Evolutionary conservation across 2,888 invertebrate species (phyloP).

Genomic region (Gandaritis pyraliata): DNA sequence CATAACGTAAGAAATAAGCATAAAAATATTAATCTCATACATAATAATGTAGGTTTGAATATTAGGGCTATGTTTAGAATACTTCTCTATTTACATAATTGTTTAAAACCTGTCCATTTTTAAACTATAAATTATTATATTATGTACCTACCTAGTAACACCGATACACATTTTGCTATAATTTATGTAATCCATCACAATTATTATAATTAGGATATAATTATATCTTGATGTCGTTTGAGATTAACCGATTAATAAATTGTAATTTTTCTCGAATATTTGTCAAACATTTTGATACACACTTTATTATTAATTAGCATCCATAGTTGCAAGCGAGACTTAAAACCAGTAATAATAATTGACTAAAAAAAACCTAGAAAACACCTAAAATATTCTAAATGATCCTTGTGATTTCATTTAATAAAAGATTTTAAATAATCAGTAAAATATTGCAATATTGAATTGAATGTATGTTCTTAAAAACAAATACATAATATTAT

Average conservation of each 20-base stretch:
- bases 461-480: constrained; percentile 9
- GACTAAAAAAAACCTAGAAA: constrained; percentile 28
- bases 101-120: constrained; percentile 62
- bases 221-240: constrained; percentile 40
- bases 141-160: constrained; percentile 21
- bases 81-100: constrained; percentile 41
- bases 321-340: constrained; percentile 39
- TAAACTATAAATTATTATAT: constrained; percentile 50
- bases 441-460: background rate
- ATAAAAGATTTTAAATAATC: no score
- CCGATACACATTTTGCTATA: constrained; percentile 37
- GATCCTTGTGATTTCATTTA: no score
- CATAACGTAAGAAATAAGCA: constrained; percentile 41
- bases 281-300: constrained; percentile 28
- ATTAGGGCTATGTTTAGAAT: constrained; percentile 48
- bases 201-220: constrained; percentile 30
- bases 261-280: constrained; percentile 46
- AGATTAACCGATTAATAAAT: constrained; percentile 33
- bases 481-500: background rate
- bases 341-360: constrained; percentile 52
- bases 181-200: constrained; percentile 41
- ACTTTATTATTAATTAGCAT: constrained; percentile 28
- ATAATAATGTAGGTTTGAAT: constrained; percentile 46
- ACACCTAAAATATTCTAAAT: no score
- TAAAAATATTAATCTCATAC: constrained; percentile 50